Evolutionary conservation across 1,140 invertebrate species (phyloP).

Genomic region (Carcinoscorpius rotundicauda): DNA sequence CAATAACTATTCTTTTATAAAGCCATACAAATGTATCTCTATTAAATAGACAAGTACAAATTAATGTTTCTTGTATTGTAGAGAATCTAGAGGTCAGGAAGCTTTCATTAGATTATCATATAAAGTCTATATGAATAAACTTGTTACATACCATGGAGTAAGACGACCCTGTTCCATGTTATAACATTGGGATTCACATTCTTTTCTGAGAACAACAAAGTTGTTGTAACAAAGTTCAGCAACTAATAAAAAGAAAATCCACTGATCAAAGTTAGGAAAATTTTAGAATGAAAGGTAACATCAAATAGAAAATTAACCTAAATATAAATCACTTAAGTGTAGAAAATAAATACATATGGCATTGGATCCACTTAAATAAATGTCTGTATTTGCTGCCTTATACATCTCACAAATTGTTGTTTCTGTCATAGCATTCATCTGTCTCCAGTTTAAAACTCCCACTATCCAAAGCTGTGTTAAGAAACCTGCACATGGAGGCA

Average conservation of each 20-base stretch:
- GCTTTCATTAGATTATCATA: no score
- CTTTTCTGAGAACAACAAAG: conserved; percentile 69
- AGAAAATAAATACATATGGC: neutral
- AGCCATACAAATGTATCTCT: neutral
- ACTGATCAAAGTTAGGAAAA: neutral
- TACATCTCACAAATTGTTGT: no score
- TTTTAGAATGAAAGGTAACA: neutral
- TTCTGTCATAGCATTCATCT: no score
- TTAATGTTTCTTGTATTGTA: no score
- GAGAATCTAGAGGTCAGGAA: no score
- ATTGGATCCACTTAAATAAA: neutral
- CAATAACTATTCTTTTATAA: neutral
- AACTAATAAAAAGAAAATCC: conserved; percentile 43
- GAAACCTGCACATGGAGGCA: no score
- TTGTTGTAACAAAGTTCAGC: conserved; percentile 68
- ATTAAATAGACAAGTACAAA: no score
- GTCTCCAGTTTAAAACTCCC: no score
- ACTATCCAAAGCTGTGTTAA: no score
- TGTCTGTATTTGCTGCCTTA: no score
- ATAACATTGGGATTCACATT: conserved; percentile 71
- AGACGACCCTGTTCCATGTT: conserved; percentile 76
- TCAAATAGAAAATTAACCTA: neutral
- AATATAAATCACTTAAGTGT: neutral
- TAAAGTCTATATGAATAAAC: no score
- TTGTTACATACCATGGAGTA: conserved; percentile 59